These are phyloP conservation scores for Chrysomela aeneicollis DNA, from an alignment of 2,888 invertebrate genomes.

Conservation along the genomic window DNA sequence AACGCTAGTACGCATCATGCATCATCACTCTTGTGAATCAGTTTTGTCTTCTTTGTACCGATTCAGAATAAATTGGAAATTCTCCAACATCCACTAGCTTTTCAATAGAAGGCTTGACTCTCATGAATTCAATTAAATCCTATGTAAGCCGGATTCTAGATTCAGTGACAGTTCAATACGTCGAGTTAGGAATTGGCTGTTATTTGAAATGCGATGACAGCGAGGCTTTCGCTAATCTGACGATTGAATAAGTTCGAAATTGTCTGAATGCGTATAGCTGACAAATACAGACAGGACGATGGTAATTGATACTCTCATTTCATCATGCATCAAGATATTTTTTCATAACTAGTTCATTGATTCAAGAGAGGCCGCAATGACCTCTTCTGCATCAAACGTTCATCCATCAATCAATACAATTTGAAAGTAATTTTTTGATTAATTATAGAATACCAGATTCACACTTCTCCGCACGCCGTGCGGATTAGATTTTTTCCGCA, in stretches of 20 bases:
- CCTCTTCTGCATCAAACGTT: too few species aligned
- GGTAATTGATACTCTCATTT: too few species aligned
- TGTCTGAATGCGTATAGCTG: background rate
- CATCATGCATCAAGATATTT: background rate
- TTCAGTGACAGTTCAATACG: constrained; percentile 34
- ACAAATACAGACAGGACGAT: background rate
- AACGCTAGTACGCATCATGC: constrained; percentile 39
- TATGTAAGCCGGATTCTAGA: constrained; percentile 33
- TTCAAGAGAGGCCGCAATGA: too few species aligned
- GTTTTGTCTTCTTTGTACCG: constrained; percentile 41
- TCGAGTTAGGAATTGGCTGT: constrained; percentile 22
- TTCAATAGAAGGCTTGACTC: constrained; percentile 34
- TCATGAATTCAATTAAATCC: constrained; percentile 41
- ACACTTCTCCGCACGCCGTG: too few species aligned
- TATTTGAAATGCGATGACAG: constrained; percentile 16
- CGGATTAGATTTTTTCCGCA: too few species aligned
- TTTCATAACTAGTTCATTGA: background rate
- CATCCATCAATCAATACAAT: too few species aligned
- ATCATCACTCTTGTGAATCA: constrained; percentile 36
- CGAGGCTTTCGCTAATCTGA: constrained; percentile 14
- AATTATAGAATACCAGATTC: too few species aligned
- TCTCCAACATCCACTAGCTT: constrained; percentile 35
- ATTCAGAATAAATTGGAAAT: constrained; percentile 43
- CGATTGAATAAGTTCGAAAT: constrained; percentile 11
- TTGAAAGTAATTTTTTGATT: too few species aligned